Conservation (phyloP, 2,113 vertebrate species). For the Pangasianodon gigas region DNA sequence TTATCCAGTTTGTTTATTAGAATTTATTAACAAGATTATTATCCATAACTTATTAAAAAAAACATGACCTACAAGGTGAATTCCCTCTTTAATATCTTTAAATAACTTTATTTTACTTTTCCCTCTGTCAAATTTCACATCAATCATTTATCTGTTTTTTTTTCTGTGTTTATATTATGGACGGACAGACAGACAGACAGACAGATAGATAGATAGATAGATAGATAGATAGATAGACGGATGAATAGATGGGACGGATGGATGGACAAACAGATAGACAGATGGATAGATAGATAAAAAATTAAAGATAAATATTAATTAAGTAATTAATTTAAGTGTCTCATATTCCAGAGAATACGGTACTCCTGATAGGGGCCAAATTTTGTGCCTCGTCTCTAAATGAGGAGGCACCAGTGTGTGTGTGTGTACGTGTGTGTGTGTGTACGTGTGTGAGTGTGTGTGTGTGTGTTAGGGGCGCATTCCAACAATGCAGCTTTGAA, state of each 20-base stretch:
- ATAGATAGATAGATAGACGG: background rate
- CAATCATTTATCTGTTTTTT: background rate
- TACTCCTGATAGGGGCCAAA: background rate
- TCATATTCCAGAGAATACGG: background rate
- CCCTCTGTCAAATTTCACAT: background rate
- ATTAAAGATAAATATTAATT: background rate
- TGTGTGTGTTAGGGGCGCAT: background rate
- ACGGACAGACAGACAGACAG: background rate
- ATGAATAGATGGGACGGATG: background rate
- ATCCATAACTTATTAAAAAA: background rate
- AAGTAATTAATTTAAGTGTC: background rate
- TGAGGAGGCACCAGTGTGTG: constrained; percentile 20
- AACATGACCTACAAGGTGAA: background rate
- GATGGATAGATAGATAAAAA: background rate
- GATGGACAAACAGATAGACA: background rate
- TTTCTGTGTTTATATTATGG: background rate
- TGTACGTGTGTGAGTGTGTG: constrained; percentile 34
- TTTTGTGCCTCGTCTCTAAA: constrained; percentile 6
- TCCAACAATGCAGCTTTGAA: constrained; percentile 76
- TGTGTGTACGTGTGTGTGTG: constrained; percentile 32
- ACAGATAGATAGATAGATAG: background rate
- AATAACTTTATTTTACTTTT: background rate
- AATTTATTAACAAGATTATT: background rate
- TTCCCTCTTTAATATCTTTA: background rate
- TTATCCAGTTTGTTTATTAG: background rate